Evolutionary conservation across 2,797 vertebrate species (phyloP), one percentile per base, ranked within the genome.

Genomic region (Acanthurus leucopareius): DNA sequence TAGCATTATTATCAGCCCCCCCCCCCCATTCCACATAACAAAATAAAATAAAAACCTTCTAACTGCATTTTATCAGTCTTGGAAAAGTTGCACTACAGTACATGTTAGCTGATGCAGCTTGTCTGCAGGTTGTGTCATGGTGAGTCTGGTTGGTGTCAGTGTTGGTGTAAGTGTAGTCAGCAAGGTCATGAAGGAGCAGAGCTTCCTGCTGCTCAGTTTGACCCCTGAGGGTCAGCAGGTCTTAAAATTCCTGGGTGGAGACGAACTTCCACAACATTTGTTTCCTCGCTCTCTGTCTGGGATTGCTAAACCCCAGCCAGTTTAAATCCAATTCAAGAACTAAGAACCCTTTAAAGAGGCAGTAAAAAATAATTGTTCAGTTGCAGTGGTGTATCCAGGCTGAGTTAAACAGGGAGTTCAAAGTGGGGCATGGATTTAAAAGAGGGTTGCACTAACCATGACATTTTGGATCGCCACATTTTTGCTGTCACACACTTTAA

Each of bases 231-330:
- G 79, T 87, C 75, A 77, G 80, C 38, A 72, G 69, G 59, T 69
- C 66, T 51, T 57, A 66, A 73, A 89, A 88, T 92, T 90, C 83
- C 79, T 70, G 79, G 80, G 77, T 72, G 85, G 88, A 90, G 90
- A 88, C 68, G 19, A 77, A 74, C 69, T 80, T 88, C 75, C 69
- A 47, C 69, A 79, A 80, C 88, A 84, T 70, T 83, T 91, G 84
- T 70, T 44, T 87, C 73, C 67, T 45, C 1, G 8, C 22, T 35
- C 1, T 53, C 35, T 59, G 59, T 69, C 40, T 68, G 3, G 28
- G 52, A 60, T 14, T 4, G 5, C 32, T 38, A 22, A 75, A 70
- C 44, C 17, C 20, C 57, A 56, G 58, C 16, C n/a, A 28, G 15
- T 9, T 67, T 25, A 59, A 69, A 38, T 71, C 67, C 84, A 80